phyloP scores from a whole-genome alignment of 2,113 vertebrate species.

The Neolamprologus sp. region DNA sequence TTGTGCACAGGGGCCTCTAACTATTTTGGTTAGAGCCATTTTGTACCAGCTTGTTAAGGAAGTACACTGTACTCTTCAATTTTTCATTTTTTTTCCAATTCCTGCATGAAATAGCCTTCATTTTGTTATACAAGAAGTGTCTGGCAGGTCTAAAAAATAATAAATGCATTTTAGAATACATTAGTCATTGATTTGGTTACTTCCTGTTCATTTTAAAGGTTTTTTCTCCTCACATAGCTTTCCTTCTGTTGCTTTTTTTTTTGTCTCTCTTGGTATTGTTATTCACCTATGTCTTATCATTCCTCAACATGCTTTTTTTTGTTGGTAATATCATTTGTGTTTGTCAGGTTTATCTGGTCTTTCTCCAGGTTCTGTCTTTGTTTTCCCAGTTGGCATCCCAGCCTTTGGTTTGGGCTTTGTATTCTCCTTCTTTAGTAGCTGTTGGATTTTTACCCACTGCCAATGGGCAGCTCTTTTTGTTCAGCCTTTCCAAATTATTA shows the following conservation, averaged over 20 bases:
- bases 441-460: neutral
- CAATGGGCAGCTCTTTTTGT: neutral
- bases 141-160: neutral
- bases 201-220: neutral
- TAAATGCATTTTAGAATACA: neutral
- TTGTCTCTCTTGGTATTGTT: neutral
- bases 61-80: neutral
- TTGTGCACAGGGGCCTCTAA: neutral
- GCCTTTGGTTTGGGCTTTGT: neutral
- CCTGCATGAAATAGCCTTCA: neutral
- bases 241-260: fast-evolving
- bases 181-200: neutral
- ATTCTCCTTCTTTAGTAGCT: neutral
- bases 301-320: neutral
- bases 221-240: neutral
- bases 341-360: neutral
- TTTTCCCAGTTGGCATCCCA: neutral
- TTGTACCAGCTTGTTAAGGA: neutral
- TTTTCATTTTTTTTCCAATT: neutral
- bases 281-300: neutral
- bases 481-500: neutral
- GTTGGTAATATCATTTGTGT: neutral
- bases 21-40: neutral
- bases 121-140: neutral
- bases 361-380: neutral